Conservation (phyloP, 2,797 vertebrate genomes). For the Phalloptychus januarius region DNA sequence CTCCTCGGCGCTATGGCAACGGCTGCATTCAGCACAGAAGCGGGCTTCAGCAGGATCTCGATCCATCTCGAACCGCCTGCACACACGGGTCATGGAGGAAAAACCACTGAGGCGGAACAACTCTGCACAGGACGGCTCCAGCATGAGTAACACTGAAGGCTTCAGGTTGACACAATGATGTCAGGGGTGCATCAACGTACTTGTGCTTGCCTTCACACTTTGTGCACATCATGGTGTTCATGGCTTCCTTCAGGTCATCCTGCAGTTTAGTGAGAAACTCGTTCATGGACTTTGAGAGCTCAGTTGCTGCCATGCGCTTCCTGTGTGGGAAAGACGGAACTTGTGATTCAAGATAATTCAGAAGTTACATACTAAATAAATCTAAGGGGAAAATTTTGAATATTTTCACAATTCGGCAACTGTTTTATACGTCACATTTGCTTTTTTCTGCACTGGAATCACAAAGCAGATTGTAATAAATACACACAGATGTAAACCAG, state of each 20-base stretch:
- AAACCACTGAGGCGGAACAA: constrained; percentile 5
- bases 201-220: constrained; percentile 95
- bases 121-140: background rate
- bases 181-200: constrained; percentile 70
- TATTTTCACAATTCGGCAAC: background rate
- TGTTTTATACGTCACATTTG: background rate
- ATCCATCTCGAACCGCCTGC: constrained; percentile 93
- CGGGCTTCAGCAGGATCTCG: constrained; percentile 87
- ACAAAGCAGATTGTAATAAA: background rate
- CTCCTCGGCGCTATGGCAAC: constrained; percentile 89
- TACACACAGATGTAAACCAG: background rate
- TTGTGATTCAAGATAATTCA: constrained; percentile 1
- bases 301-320: constrained; percentile 91
- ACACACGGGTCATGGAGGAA: constrained; percentile 9
- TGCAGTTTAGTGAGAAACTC: constrained; percentile 93
- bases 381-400: background rate
- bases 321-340: constrained; percentile 62
- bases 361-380: background rate
- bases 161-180: background rate
- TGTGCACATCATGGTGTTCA: constrained; percentile 98
- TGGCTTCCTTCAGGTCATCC: constrained; percentile 93
- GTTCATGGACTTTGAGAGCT: constrained; percentile 91
- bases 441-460: background rate
- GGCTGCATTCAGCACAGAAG: constrained; percentile 90
- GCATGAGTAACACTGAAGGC: background rate